Evolutionary conservation across 2,797 vertebrate genomes (phyloP), one percentile per base, ranked within the genome.

Genomic region (Tragelaphus oryx): DNA sequence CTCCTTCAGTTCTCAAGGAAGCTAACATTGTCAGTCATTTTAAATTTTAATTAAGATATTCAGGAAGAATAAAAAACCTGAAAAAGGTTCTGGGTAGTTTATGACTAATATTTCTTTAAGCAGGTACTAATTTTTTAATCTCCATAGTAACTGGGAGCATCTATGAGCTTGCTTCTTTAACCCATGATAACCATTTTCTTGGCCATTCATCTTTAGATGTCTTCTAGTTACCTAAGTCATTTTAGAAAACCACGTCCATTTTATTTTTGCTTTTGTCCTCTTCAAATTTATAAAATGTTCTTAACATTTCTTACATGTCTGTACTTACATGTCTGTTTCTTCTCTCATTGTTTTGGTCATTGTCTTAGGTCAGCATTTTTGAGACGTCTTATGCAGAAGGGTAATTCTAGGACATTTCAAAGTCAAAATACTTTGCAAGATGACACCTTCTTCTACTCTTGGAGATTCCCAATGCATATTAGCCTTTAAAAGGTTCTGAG

Each of bases 11-110:
- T 97, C 78, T 85, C 85, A 71, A 87, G 87, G 82, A 97, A 95
- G 91, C 55, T 80, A 95, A 89, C 9, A 62, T 57, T 86, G 94
- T 88, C 95, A 96, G 94, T 96, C 92, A 97, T 93, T 96, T 96
- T 94, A 93, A 84, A 95, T 96, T 97, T 97, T 96, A 96, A 97
- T 97, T 96, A 96, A 97, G 94, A 95, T 90, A 84, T 94, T 95
- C 54, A 76, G 89, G 26, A 96, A 92, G 62, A 94, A 79, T 85
- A 33, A 79, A 96, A 93, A 93, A 16, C 37, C 91, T 89, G 4
- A 95, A 89, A 97, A 97, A 96, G 30, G 82, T 90, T 86, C 71
- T 68, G 16, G 37, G 44, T 95, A 96, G 91, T 92, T 95, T 95
- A 90, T 95, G 93, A 95, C 85, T 94, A 97, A 87, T 89, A 94